Base-by-base conservation (phyloP, 1,140 invertebrate genomes). In the Uloborus diversus region DNA sequence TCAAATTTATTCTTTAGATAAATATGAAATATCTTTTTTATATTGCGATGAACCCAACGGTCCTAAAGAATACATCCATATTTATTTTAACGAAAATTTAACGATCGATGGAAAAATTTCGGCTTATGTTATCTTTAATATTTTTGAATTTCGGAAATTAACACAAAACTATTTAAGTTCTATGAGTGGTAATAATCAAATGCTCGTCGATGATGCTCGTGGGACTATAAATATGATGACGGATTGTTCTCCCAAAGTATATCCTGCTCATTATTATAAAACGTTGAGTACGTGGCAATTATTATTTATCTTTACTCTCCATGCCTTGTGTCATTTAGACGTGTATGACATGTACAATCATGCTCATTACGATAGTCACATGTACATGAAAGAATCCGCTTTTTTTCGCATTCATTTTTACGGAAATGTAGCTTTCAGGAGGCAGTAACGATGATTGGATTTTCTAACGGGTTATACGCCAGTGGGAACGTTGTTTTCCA, bases 401-500 rank as follows among this genome's bases (percentile, higher is more conserved):
- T 73, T 73, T 47, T 73, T 35, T 57, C 37, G 30, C 2, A 28
- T 73, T 3, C 49, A 30, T 32, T 73, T 73, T 49, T 59, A 47
- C n/a, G 70, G 70, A 0, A 33, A 59, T 20, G 0, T 73, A 3
- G 17, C 37, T n/a, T 70, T 35, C 28, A 4, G 35, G 14, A 51
- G 4, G 51, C 28, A 3, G 17, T 30, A 57, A 28, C 32, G 13
- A 75, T 62, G 7, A 75, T 30, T 1, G 57, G 70, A 25, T 75
- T 75, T 51, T 75, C 70, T 11, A 71, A n/a, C n/a, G 69, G 69
- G 32, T 71, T 71, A 27, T 51, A 71, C 0, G 56, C 53, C 4
- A 71, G n/a, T 0, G 56, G 53, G 20, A 71, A 5, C 7, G 61
- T 14, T 13, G 69, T 3, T n/a, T 59, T 59, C 11, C 13, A 28